Conservation (phyloP, 2,113 vertebrate species). For the Syrrhaptes paradoxus region DNA sequence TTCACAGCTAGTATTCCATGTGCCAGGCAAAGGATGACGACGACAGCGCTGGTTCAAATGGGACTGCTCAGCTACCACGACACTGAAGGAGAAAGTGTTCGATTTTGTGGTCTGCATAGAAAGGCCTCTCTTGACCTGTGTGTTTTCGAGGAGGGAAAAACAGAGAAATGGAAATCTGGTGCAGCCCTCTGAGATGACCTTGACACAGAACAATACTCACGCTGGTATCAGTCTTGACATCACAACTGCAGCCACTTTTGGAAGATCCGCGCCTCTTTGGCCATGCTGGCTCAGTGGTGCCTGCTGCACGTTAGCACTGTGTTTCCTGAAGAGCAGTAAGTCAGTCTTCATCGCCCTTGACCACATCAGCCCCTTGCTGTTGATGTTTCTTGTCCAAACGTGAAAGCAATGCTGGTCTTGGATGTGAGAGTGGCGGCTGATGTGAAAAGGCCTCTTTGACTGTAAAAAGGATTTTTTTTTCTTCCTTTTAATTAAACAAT, state of each 20-base stretch:
- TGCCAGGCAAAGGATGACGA: background rate
- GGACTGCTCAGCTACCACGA: background rate
- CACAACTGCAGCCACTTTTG: background rate
- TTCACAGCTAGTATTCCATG: background rate
- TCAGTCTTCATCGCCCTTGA: background rate
- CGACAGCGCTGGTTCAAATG: background rate
- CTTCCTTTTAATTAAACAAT: background rate
- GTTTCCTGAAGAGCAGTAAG: background rate
- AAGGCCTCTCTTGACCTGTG: background rate
- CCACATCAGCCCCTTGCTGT: background rate
- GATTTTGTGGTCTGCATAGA: rapidly evolving
- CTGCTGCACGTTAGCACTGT: background rate
- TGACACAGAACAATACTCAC: background rate
- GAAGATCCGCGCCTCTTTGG: background rate
- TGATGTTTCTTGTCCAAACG: background rate
- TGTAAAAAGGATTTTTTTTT: background rate
- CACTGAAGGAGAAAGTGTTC: background rate
- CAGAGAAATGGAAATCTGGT: background rate
- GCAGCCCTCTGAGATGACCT: background rate
- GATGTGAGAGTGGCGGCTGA: rapidly evolving
- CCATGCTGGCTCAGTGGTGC: background rate
- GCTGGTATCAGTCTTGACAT: background rate
- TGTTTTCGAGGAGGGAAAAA: background rate
- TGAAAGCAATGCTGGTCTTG: background rate
- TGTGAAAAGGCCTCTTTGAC: background rate